phyloP scores from a whole-genome alignment of 2,888 invertebrate species.

The Leptinotarsa rubiginosa region DNA sequence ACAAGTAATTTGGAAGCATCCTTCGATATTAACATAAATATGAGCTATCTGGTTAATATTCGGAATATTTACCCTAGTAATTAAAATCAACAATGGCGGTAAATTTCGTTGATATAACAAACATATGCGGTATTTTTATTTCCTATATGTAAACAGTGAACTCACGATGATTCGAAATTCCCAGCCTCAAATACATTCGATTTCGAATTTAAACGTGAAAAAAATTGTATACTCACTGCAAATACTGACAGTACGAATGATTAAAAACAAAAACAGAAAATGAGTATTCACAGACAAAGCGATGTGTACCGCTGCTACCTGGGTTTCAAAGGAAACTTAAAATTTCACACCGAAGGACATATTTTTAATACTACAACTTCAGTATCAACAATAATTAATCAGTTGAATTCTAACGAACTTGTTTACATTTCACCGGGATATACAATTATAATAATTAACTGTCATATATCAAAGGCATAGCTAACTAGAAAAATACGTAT shows the following conservation, averaged over 20 bases:
- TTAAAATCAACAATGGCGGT: constrained; percentile 36
- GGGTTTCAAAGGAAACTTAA: background rate
- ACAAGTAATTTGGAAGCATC: background rate
- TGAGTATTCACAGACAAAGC: background rate
- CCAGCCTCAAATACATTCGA: constrained; percentile 7
- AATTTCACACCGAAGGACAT: too few species aligned
- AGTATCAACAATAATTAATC: too few species aligned
- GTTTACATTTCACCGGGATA: too few species aligned
- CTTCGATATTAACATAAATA: constrained; percentile 25
- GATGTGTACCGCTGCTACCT: background rate
- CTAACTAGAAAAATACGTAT: too few species aligned
- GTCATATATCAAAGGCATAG: too few species aligned
- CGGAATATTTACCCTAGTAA: constrained; percentile 37
- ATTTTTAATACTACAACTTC: too few species aligned
- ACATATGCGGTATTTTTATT: constrained; percentile 33
- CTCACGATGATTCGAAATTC: constrained; percentile 22
- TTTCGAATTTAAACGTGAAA: constrained; percentile 11
- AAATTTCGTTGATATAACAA: constrained; percentile 35
- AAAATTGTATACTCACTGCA: background rate
- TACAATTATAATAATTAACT: too few species aligned
- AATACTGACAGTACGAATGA: constrained; percentile 1
- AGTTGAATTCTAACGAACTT: too few species aligned
- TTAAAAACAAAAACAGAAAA: background rate
- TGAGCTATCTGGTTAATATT: constrained; percentile 17
- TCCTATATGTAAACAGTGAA: constrained; percentile 31